A percentile compares a stretch with the other conserved stretches of the same genome.
These are phyloP conservation scores for Drosophila austrosaltans DNA, from an alignment of 2,888 invertebrate genomes.

Conservation along the genomic window DNA sequence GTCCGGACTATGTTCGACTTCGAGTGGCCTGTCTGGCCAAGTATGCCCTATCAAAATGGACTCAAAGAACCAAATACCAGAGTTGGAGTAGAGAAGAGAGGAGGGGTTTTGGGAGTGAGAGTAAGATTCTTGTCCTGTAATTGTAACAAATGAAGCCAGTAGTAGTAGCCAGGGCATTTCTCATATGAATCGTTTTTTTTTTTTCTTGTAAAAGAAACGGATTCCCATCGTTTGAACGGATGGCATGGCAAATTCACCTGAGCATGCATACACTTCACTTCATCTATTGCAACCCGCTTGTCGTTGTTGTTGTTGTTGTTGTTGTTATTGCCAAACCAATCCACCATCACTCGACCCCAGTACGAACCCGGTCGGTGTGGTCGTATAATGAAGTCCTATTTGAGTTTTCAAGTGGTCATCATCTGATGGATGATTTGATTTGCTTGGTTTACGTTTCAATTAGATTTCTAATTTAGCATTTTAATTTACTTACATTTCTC, in stretches of 20 bases:
- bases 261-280: conserved; percentile 9
- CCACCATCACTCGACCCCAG: no score
- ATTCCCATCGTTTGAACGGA: conserved; percentile 11
- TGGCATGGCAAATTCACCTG: conserved; percentile 5
- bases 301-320: no score
- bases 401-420: conserved; percentile 54
- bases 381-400: conserved; percentile 50
- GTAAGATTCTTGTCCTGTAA: conserved; percentile 44
- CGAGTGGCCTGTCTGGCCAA: conserved; percentile 39
- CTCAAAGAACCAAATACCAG: conserved; percentile 32
- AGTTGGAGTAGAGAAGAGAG: conserved; percentile 8
- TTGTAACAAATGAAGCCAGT: conserved; percentile 66
- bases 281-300: background rate
- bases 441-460: conserved; percentile 40
- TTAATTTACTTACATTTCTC: conserved; percentile 59
- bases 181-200: conserved; percentile 25
- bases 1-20: conserved; percentile 41
- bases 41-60: conserved; percentile 54
- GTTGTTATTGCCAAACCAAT: no score
- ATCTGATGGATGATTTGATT: conserved; percentile 41
- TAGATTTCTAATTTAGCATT: conserved; percentile 32
- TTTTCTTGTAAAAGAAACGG: conserved; percentile 7
- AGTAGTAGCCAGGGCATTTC: conserved; percentile 28
- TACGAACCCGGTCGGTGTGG: conserved; percentile 29
- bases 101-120: background rate